phyloP scores from a whole-genome alignment of 2,797 vertebrate genomes.

The Argyrosomus regius region DNA sequence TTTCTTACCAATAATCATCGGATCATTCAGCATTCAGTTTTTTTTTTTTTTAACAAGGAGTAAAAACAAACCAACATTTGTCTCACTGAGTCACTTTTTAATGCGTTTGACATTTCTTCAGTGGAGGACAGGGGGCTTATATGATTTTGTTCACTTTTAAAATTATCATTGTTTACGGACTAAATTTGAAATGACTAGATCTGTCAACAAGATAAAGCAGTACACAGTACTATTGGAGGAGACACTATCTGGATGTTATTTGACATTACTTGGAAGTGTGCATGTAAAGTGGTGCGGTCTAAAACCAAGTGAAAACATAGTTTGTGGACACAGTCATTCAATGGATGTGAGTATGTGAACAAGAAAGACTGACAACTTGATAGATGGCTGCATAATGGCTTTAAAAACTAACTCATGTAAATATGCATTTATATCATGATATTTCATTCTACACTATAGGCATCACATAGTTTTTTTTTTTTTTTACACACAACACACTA shows the following conservation, averaged over 20 bases:
- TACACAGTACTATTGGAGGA: constrained; percentile 68
- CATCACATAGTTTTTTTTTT: constrained; percentile 72
- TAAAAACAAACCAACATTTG: constrained; percentile 46
- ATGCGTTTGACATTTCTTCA: constrained; percentile 44
- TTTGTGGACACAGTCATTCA: constrained; percentile 68
- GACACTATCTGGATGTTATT: constrained; percentile 65
- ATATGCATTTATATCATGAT: constrained; percentile 79
- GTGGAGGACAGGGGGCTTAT: constrained; percentile 52
- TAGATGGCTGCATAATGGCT: constrained; percentile 81
- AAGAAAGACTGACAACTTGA: constrained; percentile 68
- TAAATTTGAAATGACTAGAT: constrained; percentile 61
- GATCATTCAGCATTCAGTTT: constrained; percentile 57
- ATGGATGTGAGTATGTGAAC: constrained; percentile 65
- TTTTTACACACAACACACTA: constrained; percentile 76
- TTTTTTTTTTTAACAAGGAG: constrained; percentile 18
- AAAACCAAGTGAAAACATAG: constrained; percentile 67
- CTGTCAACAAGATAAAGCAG: constrained; percentile 70
- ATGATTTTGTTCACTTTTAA: constrained; percentile 48
- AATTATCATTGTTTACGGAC: constrained; percentile 44
- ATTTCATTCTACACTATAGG: constrained; percentile 81
- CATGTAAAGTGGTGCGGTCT: constrained; percentile 56
- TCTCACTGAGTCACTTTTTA: constrained; percentile 39
- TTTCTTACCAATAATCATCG: constrained; percentile 33
- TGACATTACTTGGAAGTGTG: constrained; percentile 62
- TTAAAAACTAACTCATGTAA: constrained; percentile 82